Evolutionary conservation across 2,113 vertebrate species (phyloP).

Genomic region (Coregonus clupeaformis): DNA sequence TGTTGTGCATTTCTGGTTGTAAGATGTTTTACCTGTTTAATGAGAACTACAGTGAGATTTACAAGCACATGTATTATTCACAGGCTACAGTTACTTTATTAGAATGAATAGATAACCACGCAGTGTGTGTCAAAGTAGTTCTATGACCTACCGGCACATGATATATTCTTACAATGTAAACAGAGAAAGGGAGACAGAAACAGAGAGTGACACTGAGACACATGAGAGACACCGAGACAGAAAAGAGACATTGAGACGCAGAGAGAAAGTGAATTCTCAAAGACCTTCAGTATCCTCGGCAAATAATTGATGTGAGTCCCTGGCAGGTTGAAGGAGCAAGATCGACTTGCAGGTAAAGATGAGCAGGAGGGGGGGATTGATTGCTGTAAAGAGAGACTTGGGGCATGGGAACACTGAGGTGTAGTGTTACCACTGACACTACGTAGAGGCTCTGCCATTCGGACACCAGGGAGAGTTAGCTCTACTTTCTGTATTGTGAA

Average conservation of each 20-base stretch:
- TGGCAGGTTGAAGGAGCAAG: slow-evolving; percentile 32
- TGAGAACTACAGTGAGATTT: neutral
- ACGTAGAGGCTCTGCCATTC: neutral
- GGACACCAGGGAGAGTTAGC: neutral
- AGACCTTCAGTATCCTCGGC: slow-evolving; percentile 9
- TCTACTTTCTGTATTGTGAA: neutral
- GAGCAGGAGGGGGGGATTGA: slow-evolving; percentile 23
- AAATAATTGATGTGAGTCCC: slow-evolving; percentile 57
- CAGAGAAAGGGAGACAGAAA: slow-evolving; percentile 7
- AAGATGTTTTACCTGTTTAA: slow-evolving; percentile 38
- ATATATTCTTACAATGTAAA: slow-evolving; percentile 20
- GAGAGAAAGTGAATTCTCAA: slow-evolving; percentile 13
- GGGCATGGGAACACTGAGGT: neutral
- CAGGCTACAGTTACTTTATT: neutral
- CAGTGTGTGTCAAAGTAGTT: neutral
- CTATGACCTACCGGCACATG: neutral
- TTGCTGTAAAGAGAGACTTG: slow-evolving; percentile 52
- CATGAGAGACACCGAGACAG: neutral
- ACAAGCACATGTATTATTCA: neutral
- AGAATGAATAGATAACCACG: neutral
- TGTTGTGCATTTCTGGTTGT: slow-evolving; percentile 27
- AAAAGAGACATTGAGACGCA: neutral
- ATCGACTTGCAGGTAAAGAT: slow-evolving; percentile 24
- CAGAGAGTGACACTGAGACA: neutral
- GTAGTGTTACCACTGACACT: slow-evolving; percentile 39